Base-by-base conservation (phyloP, 2,888 invertebrate species). In the Crepidodera aurea region DNA sequence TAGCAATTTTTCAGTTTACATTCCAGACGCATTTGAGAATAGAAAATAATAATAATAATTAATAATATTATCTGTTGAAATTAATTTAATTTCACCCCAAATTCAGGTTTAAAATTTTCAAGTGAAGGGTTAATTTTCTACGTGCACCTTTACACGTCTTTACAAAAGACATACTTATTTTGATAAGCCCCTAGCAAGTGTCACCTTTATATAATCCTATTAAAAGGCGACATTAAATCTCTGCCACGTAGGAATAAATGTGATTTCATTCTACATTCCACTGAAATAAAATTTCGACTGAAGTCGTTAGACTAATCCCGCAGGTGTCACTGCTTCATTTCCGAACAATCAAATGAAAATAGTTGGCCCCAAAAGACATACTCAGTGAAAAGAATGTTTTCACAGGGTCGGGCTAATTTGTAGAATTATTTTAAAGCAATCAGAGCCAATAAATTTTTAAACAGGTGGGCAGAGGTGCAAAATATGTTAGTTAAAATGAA, bases 261-360 rank as follows among this genome's bases (percentile, higher is more conserved):
- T 27, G 53, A 58, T 58, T 62, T 46, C 40, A 29, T 57, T 57
- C 27, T 37, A 15, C 22, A 40, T 60, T 53, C 39, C 40, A 61
- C 42, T 59, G 54, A 60, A 61, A 56, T 44, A 51, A 46, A 59
- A 59, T 37, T 58, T 57, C 27, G 37, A 25, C 46, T 16, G 48
- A 39, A 48, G 39, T 57, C 57, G 57, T 57, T 57, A 57, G 27
- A 37, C 39, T 57, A 57, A 67, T 64, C 65, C 56, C 55, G 64
- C 67, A 67, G 65, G 67, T 67, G 67, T 69, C 69, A 66, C 51
- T 62, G 58, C 58, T 13, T 67, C 65, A 67, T 69, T 67, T 58
- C 12, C 62, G 46, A 69, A 70, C 68, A 72, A 68, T 67, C 64
- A 60, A 51, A 54, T 64, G 69, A 68, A 71, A 73, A 73, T 72